A percentile compares a stretch with the other conserved stretches of the same genome.
phyloP scores from a whole-genome alignment of 2,113 vertebrate species.

The Leptosomus discolor region DNA sequence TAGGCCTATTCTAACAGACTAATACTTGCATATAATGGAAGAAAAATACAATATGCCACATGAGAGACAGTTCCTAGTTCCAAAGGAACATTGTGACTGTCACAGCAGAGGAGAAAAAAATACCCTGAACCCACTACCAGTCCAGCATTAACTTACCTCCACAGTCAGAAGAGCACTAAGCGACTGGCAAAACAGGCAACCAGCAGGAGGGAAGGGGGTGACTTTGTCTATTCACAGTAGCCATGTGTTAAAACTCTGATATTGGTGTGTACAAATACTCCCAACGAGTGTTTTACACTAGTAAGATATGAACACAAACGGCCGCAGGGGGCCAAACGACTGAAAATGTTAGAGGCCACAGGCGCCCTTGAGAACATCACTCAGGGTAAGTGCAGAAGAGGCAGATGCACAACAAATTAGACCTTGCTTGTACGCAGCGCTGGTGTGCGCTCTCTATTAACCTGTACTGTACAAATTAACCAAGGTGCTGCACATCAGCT shows the following conservation, averaged over 20 bases:
- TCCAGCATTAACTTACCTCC: background rate
- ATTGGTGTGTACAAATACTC: background rate
- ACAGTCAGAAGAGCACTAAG: background rate
- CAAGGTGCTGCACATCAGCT: background rate
- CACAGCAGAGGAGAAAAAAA: background rate
- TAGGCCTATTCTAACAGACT: background rate
- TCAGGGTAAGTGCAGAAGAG: background rate
- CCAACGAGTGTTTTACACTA: rapidly evolving
- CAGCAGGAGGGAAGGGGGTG: background rate
- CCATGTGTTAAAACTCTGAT: background rate
- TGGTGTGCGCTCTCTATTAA: background rate
- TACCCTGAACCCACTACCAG: background rate
- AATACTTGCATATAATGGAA: background rate
- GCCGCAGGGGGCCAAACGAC: background rate
- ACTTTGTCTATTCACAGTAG: background rate
- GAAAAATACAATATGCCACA: background rate
- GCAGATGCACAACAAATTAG: background rate
- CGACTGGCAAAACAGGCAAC: background rate
- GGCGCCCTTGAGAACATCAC: background rate
- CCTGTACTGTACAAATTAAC: background rate
- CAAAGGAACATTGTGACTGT: background rate
- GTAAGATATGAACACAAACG: background rate
- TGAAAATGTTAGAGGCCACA: background rate
- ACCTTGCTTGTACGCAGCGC: background rate
- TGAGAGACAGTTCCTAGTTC: background rate